phyloP scores from a whole-genome alignment of 2,113 vertebrate genomes.

The Pelmatolapia mariae region DNA sequence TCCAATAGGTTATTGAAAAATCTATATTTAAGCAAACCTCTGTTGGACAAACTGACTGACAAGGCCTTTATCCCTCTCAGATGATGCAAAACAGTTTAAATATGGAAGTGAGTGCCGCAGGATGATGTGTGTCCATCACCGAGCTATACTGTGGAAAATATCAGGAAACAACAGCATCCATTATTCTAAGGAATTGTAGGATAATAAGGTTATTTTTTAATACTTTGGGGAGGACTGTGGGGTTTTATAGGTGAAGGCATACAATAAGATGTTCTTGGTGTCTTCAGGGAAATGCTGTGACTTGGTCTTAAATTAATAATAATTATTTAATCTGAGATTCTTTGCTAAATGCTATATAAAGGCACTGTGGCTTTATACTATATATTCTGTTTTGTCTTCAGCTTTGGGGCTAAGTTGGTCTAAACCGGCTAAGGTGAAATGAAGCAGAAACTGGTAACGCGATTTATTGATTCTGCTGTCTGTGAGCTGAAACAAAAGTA shows the following conservation, averaged over 20 bases:
- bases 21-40: not conserved
- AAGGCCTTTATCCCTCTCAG: not conserved
- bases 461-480: constrained; percentile 50
- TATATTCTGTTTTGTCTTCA: not conserved
- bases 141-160: not conserved
- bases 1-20: not conserved
- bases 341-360: not conserved
- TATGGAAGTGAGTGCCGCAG: not conserved
- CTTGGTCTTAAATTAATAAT: not conserved
- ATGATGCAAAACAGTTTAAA: not conserved
- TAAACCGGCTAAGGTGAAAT: constrained; percentile 18
- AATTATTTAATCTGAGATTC: not conserved
- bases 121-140: not conserved
- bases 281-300: not conserved
- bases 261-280: not conserved
- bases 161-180: not conserved
- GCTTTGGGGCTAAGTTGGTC: not conserved
- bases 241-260: not conserved
- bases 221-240: not conserved
- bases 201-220: not conserved
- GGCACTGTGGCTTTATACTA: not conserved
- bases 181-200: not conserved
- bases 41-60: not conserved
- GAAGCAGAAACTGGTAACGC: constrained; percentile 48
- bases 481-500: constrained; percentile 58